Percentiles rank a stretch among this genome's conserved stretches.
phyloP scores from a whole-genome alignment of 2,113 vertebrate genomes.

The Myrmecobius fasciatus region DNA sequence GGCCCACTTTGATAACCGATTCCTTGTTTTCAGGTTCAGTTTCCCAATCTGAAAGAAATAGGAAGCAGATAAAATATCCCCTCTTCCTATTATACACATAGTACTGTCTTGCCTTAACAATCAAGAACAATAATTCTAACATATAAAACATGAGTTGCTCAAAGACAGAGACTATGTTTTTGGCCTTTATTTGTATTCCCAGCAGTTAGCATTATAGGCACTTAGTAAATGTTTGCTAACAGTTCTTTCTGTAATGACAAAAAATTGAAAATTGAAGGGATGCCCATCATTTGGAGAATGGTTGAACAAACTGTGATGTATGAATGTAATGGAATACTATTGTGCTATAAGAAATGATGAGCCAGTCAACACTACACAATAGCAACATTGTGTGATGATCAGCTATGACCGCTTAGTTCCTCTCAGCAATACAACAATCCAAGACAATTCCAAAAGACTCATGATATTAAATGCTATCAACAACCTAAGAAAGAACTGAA shows the following conservation, averaged over 20 bases:
- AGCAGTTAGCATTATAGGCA: not conserved
- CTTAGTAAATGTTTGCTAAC: not conserved
- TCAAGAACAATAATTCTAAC: not conserved
- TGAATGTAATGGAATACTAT: not conserved
- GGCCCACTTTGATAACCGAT: not conserved
- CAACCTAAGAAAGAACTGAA: not conserved
- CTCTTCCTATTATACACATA: not conserved
- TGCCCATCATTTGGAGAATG: not conserved
- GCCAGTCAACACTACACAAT: not conserved
- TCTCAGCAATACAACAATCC: not conserved
- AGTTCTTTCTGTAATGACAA: not conserved
- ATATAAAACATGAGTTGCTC: not conserved
- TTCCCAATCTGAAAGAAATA: constrained; percentile 56
- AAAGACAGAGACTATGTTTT: not conserved
- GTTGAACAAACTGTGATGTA: not conserved
- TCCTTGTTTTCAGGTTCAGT: constrained; percentile 8
- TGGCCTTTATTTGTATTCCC: not conserved
- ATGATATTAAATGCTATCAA: not conserved
- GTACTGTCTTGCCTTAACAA: not conserved
- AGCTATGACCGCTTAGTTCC: too few species aligned
- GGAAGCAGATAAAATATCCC: not conserved
- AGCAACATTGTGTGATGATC: not conserved
- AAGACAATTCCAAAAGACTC: not conserved
- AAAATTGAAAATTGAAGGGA: not conserved
- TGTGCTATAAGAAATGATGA: not conserved